Base-by-base conservation (phyloP, 2,888 invertebrate genomes). In the Gerris lacustris region DNA sequence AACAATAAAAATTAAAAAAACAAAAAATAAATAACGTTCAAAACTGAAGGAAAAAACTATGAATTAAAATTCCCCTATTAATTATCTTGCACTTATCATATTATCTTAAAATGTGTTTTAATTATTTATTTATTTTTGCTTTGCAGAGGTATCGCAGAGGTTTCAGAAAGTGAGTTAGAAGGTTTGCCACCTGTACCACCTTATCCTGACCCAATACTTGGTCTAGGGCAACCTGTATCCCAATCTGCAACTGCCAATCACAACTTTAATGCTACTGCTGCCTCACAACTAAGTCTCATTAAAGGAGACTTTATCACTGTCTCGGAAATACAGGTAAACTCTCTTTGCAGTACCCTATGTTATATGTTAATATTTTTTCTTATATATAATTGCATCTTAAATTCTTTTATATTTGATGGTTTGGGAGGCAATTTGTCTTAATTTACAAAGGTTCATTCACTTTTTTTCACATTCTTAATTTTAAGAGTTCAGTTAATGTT, bases 121-220 rank as follows among this genome's bases (percentile, higher is more conserved):
- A 55, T 11, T 4, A 15, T 55, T 31, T 31, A 1, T 31, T 31
- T 31, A 31, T 31, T 31, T 31, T 31, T 31, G 31, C 31, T 31
- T 31, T 79, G n/a, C 77, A 90, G 86, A 76, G 90, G 87, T 73
- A 90, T 91, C 73, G 89, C 86, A 0, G 91, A 91, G 79, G 88
- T 90, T 2, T 89, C 86, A 64, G 87, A 87, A 79, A 84, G 83
- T 73, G 80, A 83, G 63, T 81, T 81, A 18, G 84, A 83, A 67
- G 82, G 82, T 2, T 18, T 9, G 9, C 43, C 72, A n/a, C 68
- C 72, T 31, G 68, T 73, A 45, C 72, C 73, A 44, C 67, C 68
- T 44, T 72, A 72, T 67, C 71, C 74, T 6, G 76, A 78, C 73
- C 80, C 80, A 11, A 79, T 79, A n/a, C 72, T 79, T 66, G 81